Evolutionary conservation across 2,888 invertebrate genomes (phyloP).

Genomic region (Gnatocerus cornutus): DNA sequence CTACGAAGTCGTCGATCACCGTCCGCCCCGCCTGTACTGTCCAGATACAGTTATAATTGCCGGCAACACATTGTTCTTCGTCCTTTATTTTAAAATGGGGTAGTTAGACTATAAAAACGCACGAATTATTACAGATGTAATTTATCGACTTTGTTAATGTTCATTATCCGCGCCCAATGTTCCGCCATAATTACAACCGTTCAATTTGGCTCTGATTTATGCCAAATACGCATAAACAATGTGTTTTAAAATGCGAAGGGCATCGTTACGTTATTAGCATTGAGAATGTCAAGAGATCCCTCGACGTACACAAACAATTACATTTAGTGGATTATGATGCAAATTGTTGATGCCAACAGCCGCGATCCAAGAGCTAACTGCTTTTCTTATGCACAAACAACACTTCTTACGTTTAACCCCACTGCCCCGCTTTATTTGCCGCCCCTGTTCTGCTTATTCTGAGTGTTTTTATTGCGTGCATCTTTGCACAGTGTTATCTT

Average conservation of each 20-base stretch:
- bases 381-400: slow-evolving; percentile 52
- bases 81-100: slow-evolving; percentile 63
- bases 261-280: slow-evolving; percentile 57
- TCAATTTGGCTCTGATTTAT: slow-evolving; percentile 41
- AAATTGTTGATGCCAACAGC: slow-evolving; percentile 62
- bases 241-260: slow-evolving; percentile 42
- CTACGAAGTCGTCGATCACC: slow-evolving; percentile 51
- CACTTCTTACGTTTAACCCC: slow-evolving; percentile 41
- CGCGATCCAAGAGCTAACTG: slow-evolving; percentile 55
- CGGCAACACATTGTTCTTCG: slow-evolving; percentile 64
- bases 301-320: slow-evolving; percentile 64
- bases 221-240: slow-evolving; percentile 31
- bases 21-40: slow-evolving; percentile 49
- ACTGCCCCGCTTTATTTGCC: slow-evolving; percentile 14
- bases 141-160: slow-evolving; percentile 61
- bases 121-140: slow-evolving; percentile 59
- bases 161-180: slow-evolving; percentile 46
- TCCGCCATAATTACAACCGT: slow-evolving; percentile 40
- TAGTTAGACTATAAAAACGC: slow-evolving; percentile 65
- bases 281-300: slow-evolving; percentile 62
- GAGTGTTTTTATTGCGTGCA: slow-evolving; percentile 44
- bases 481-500: slow-evolving; percentile 42
- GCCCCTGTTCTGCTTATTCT: slow-evolving; percentile 37
- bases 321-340: slow-evolving; percentile 63
- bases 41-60: slow-evolving; percentile 67